Base-by-base conservation (phyloP, 2,888 invertebrate species). In the Dryococelus australis region DNA sequence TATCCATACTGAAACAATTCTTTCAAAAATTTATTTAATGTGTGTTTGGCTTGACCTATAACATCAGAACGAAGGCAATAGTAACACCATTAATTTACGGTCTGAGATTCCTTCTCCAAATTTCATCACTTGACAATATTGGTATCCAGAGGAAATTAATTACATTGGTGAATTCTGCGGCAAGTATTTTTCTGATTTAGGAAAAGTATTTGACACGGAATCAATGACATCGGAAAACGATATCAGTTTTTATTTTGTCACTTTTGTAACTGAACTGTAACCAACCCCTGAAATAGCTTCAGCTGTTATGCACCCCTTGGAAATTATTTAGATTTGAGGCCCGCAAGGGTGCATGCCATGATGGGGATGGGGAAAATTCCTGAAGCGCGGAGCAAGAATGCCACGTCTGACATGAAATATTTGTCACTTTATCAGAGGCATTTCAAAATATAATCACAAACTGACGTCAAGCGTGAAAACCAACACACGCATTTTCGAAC, bases 171-270 rank as follows among this genome's bases (percentile, higher is more conserved):
- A 65, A 24, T 65, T 0, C 65, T 0, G 65, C 65, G 16, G 0
- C 20, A 65, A 65, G n/a, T 65, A 16, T 65, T 65, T 65, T 65
- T n/a, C 65, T 24, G 65, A 65, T 65, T 65, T 65, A 65, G 24
- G 20, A 3, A 65, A 65, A 65, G 65, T 1, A 65, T 65, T 65
- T 65, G n/a, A 65, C 65, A 24, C 65, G 65, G n/a, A 65, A 65
- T 65, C 65, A 65, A 65, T 65, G 65, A 65, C 65, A 65, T 65
- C 65, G 65, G 65, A 65, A 65, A 65, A 65, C 65, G 65, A n/a
- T 65, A 65, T 65, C 65, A 65, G 65, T 65, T 65, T 65, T 5
- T 65, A 65, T 65, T 65, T 47, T 65, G 65, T n/a, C 65, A 65
- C 65, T 24, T 65, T 0, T 65, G 65, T 65, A 5, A 24, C 16